Conservation (phyloP, 1,140 invertebrate genomes). For the Zophobas morio region DNA sequence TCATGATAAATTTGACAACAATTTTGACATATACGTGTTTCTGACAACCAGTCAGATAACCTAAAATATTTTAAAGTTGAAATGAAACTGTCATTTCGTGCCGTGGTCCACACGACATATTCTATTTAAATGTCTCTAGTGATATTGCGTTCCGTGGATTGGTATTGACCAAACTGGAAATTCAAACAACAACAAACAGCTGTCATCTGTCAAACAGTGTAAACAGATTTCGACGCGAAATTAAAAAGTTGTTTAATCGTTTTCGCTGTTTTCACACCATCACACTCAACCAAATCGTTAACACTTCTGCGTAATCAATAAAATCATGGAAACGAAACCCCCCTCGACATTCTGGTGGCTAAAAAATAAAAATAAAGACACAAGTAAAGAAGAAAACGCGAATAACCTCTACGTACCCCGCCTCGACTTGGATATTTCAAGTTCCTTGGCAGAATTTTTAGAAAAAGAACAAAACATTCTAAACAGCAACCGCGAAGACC, state of each 20-base stretch:
- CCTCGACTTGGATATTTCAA: slow-evolving; percentile 58
- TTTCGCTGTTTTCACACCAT: neutral
- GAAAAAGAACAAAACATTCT: slow-evolving; percentile 61
- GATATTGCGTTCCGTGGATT: no score
- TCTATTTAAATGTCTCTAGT: no score
- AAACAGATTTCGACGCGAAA: slow-evolving; percentile 14
- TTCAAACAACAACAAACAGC: slow-evolving; percentile 5
- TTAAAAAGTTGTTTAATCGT: slow-evolving; percentile 32
- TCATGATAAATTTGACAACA: no score
- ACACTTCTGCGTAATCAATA: slow-evolving; percentile 56
- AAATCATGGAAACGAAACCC: slow-evolving; percentile 61
- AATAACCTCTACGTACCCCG: slow-evolving; percentile 46
- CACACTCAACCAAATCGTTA: slow-evolving; percentile 18
- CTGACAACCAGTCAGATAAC: no score
- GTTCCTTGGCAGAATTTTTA: slow-evolving; percentile 62
- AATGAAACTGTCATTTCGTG: no score
- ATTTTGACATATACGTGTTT: no score
- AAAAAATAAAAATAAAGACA: slow-evolving; percentile 54
- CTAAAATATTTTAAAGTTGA: no score
- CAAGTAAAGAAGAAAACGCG: slow-evolving; percentile 46
- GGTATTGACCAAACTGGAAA: neutral
- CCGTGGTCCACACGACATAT: no score
- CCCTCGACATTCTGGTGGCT: slow-evolving; percentile 62
- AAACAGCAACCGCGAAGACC: slow-evolving; percentile 42
- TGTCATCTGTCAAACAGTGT: slow-evolving; percentile 26